Evolutionary conservation across 2,113 vertebrate species (phyloP).

Genomic region (Gymnobelideus leadbeateri): DNA sequence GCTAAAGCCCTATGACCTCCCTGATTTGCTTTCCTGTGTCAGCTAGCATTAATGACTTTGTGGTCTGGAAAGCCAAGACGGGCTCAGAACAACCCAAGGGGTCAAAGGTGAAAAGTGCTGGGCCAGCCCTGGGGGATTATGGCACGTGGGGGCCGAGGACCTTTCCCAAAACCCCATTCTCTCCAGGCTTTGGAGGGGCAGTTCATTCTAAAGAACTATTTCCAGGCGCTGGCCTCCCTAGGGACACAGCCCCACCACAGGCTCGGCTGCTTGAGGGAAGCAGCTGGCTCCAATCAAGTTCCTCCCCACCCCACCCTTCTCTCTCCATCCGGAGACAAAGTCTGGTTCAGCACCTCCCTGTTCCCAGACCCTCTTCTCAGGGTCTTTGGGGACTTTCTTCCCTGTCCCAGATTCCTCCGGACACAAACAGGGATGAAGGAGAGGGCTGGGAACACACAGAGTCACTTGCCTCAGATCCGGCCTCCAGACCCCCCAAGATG

Average conservation of each 20-base stretch:
- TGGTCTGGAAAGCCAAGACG: not conserved
- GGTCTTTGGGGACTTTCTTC: not conserved
- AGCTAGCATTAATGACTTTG: not conserved
- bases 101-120: not conserved
- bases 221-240: not conserved
- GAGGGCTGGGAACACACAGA: not conserved
- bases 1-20: not conserved
- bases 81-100: too few species aligned
- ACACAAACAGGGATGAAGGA: not conserved
- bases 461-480: not conserved
- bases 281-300: slow-evolving; percentile 1
- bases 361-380: not conserved
- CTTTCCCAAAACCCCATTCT: not conserved
- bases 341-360: not conserved
- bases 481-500: not conserved
- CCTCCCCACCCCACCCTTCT: not conserved
- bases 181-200: not conserved
- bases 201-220: not conserved
- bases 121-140: too few species aligned
- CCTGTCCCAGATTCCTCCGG: not conserved
- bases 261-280: not conserved
- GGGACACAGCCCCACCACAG: not conserved
- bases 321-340: not conserved
- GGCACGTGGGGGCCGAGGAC: not conserved
- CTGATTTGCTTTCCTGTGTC: not conserved